Evolutionary conservation across 2,888 invertebrate species (phyloP).

Genomic region (Beris morrisii): DNA sequence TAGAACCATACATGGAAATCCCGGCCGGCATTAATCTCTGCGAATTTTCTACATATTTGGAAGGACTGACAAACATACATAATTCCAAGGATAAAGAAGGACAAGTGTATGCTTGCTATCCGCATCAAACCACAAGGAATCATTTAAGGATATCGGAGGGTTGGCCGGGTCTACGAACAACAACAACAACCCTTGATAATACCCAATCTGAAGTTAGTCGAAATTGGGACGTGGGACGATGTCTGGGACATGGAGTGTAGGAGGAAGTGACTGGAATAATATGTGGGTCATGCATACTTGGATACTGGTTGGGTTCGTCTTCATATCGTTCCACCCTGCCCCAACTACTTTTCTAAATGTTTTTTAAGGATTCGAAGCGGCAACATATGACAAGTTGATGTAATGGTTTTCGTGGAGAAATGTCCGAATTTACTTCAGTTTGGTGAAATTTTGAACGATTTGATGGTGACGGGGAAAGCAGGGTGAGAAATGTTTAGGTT

Average conservation of each 20-base stretch:
- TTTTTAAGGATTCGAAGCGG: no score
- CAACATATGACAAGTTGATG: no score
- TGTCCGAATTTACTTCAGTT: no score
- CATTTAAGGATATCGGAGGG: slow-evolving; percentile 8
- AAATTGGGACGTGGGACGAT: neutral
- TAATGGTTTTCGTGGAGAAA: no score
- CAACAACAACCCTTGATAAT: slow-evolving; percentile 15
- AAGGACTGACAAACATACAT: slow-evolving; percentile 8
- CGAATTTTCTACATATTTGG: neutral
- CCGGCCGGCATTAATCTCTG: neutral
- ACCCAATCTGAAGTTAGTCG: slow-evolving; percentile 5
- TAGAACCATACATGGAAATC: slow-evolving; percentile 1
- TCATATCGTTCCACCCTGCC: no score
- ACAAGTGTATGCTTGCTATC: slow-evolving; percentile 9
- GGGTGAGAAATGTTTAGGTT: no score
- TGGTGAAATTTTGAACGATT: no score
- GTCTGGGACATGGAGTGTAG: neutral
- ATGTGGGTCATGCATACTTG: slow-evolving; percentile 25
- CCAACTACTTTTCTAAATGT: no score
- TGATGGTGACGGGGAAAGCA: no score
- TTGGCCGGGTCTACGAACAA: slow-evolving; percentile 1
- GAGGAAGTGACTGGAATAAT: slow-evolving; percentile 14
- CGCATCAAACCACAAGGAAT: slow-evolving; percentile 7
- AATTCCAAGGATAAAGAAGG: slow-evolving; percentile 11
- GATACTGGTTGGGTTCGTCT: neutral